Evolutionary conservation across 2,888 invertebrate species (phyloP), one percentile per base, ranked within the genome.

Genomic region (Rhyacophila evoluta): DNA sequence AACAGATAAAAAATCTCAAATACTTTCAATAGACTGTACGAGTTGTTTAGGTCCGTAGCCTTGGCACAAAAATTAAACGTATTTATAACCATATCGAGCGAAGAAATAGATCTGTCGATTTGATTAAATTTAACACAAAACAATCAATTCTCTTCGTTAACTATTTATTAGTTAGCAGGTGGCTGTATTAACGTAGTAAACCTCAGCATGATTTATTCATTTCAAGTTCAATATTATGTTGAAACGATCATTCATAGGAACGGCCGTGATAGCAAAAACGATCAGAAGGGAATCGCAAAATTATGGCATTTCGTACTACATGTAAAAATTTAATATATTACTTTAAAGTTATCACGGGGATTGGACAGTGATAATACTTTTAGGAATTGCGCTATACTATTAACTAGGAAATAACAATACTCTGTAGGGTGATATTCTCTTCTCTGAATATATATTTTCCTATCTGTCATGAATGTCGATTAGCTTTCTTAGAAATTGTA

Each of bases 71-170:
- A 19, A 55, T 55, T 55, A 55, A 55, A 55, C 19, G 10, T 10
- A 25, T 55, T 55, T 25, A 55, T 55, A 55, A 19, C 25, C 55
- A 55, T 55, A 55, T 55, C 55, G 55, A 15, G 19, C 55, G 19
- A 55, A 55, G 10, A 55, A 55, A 55, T 19, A 55, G 55, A 55
- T 55, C 55, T 55, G 19, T 55, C 55, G 19, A 55, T 55, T 19
- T 55, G 55, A 55, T 55, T 55, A 19, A 19, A 12, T 10, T 4
- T 10, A 55, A 55, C 55, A 25, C 8, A 19, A 55, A 55, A 55
- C 55, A 55, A 55, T 55, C 19, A 55, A 55, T 55, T 55, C 19
- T 19, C 19, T 55, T 55, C 8, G 12, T 4, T 41, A 15, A 5
- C 41, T 12, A 41, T 41, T 41, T 41, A 15, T 41, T 15, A 15